Evolutionary conservation across 2,888 invertebrate species (phyloP).

Genomic region (Phyllotreta striolata): DNA sequence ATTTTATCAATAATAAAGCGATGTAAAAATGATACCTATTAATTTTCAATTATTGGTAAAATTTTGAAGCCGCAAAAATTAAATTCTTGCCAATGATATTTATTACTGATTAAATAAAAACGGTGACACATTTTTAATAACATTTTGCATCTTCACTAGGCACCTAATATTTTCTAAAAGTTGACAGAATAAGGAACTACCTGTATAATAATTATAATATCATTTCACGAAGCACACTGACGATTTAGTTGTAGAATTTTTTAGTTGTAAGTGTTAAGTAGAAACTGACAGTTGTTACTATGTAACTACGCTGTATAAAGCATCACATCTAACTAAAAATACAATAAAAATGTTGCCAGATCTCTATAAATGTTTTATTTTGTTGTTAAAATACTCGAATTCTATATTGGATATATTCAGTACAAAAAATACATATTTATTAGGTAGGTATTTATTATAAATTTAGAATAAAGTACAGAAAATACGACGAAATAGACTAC

Average conservation of each 20-base stretch:
- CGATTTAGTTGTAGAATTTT: slow-evolving; percentile 67
- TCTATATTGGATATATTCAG: slow-evolving; percentile 1
- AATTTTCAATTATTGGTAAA: slow-evolving; percentile 22
- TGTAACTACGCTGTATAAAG: slow-evolving; percentile 74
- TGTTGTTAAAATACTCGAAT: neutral
- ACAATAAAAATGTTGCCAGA: slow-evolving; percentile 75
- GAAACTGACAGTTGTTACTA: slow-evolving; percentile 72
- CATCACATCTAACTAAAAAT: slow-evolving; percentile 69
- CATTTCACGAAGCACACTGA: slow-evolving; percentile 56
- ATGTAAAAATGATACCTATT: slow-evolving; percentile 1
- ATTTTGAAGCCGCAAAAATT: slow-evolving; percentile 29
- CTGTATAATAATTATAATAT: slow-evolving; percentile 52
- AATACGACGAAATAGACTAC: neutral
- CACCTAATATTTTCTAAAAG: slow-evolving; percentile 55
- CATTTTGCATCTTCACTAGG: slow-evolving; percentile 56
- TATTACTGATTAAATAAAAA: slow-evolving; percentile 50
- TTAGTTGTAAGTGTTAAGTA: slow-evolving; percentile 73
- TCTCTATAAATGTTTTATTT: slow-evolving; percentile 45
- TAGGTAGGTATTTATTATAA: neutral
- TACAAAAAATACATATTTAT: neutral
- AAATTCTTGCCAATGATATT: slow-evolving; percentile 49
- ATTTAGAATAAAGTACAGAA: slow-evolving; percentile 9
- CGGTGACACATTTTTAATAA: slow-evolving; percentile 50
- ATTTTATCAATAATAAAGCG: slow-evolving; percentile 4
- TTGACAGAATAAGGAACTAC: slow-evolving; percentile 50